phyloP scores from a whole-genome alignment of 1,140 invertebrate species.

The Aphelenchoides avenae region DNA sequence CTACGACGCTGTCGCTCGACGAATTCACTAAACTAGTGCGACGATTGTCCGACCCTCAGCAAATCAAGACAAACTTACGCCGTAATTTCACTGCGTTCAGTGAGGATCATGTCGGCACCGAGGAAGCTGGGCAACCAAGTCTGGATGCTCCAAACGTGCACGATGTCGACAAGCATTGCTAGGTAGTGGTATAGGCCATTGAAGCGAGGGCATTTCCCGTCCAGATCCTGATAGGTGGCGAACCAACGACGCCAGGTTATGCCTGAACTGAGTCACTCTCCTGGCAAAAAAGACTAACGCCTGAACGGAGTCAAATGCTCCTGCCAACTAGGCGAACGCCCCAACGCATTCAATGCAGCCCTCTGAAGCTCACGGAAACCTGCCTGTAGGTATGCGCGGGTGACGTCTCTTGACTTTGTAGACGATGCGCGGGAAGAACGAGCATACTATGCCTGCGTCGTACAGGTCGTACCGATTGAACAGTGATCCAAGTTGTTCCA shows the following conservation, averaged over 20 bases:
- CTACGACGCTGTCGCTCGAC: constrained; percentile 27
- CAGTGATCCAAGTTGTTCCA: too few species aligned
- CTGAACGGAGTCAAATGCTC: too few species aligned
- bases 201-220: constrained; percentile 51
- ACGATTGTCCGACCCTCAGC: too few species aligned
- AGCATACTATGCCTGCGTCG: constrained; percentile 66
- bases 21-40: constrained; percentile 37
- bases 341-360: too few species aligned
- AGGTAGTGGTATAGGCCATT: constrained; percentile 31
- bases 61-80: constrained; percentile 34
- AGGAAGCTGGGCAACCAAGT: constrained; percentile 47
- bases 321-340: too few species aligned
- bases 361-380: too few species aligned
- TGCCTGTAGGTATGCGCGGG: constrained; percentile 52
- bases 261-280: constrained; percentile 21
- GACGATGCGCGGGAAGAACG: constrained; percentile 68
- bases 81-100: constrained; percentile 53
- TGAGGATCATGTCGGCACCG: constrained; percentile 53
- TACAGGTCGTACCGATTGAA: constrained; percentile 66
- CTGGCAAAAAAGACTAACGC: constrained; percentile 5
- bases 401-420: constrained; percentile 64
- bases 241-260: constrained; percentile 58
- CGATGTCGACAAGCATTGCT: constrained; percentile 36
- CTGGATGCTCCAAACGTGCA: constrained; percentile 42
- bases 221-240: constrained; percentile 44